These are phyloP conservation scores for Ctenoplectra terminalis DNA, from an alignment of 1,140 invertebrate species.

Conservation along the genomic window DNA sequence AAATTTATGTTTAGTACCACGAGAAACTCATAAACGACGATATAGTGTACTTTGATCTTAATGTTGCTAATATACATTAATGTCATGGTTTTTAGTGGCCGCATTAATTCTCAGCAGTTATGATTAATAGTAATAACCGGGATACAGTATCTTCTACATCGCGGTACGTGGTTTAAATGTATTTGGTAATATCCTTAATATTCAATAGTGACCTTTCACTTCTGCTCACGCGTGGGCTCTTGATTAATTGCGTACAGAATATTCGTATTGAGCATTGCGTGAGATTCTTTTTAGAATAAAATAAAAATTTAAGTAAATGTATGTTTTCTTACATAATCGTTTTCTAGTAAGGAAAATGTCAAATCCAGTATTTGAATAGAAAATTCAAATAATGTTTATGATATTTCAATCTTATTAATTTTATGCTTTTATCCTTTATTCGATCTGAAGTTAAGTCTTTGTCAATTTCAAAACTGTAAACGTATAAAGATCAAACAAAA, in stretches of 20 bases:
- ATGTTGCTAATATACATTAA: neutral
- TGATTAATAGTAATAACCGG: conserved; percentile 8
- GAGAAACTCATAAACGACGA: neutral
- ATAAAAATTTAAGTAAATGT: neutral
- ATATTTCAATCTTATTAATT: neutral
- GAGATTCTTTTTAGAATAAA: neutral
- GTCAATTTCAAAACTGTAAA: too few relatives aligned
- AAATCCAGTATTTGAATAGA: too few relatives aligned
- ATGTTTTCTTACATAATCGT: too few relatives aligned
- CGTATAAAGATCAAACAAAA: too few relatives aligned
- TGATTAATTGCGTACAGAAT: conserved; percentile 27
- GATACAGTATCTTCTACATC: neutral
- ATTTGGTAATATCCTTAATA: conserved; percentile 33
- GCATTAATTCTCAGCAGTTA: neutral
- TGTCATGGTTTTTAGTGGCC: neutral
- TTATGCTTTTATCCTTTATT: too few relatives aligned
- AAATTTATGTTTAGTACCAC: neutral
- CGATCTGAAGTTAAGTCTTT: too few relatives aligned
- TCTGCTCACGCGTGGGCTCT: neutral
- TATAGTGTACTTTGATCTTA: neutral
- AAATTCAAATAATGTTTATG: too few relatives aligned
- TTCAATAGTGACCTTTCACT: conserved; percentile 31
- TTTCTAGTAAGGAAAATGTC: too few relatives aligned
- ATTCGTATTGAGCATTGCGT: neutral
- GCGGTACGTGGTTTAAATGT: neutral